Conservation (phyloP, 2,888 invertebrate species). For the Mythimna ferrago region DNA sequence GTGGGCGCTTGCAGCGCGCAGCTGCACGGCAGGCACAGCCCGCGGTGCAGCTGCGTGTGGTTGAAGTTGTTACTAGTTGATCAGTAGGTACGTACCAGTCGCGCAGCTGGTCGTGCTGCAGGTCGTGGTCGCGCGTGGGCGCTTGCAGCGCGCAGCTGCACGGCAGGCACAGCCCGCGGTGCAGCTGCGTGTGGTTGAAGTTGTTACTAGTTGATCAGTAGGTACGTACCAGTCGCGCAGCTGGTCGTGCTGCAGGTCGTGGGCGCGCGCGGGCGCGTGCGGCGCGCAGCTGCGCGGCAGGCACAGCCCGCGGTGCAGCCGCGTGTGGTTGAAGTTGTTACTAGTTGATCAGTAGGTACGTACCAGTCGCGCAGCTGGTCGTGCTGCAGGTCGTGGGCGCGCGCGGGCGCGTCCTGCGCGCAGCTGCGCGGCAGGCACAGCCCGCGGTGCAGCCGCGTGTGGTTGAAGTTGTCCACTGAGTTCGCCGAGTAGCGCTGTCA, state of each 20-base stretch:
- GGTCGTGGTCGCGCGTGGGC: constrained; percentile 19
- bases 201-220: too few species aligned
- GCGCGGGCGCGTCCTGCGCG: constrained; percentile 57
- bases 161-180: constrained; percentile 83
- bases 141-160: constrained; percentile 29
- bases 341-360: not conserved
- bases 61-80: constrained; percentile 76
- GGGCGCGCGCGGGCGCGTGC: too few species aligned
- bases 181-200: constrained; percentile 75
- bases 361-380: constrained; percentile 34
- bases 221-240: too few species aligned
- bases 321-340: constrained; percentile 85
- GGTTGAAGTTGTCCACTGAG: constrained; percentile 86
- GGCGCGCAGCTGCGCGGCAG: constrained; percentile 63
- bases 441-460: constrained; percentile 85
- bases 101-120: constrained; percentile 39
- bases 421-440: constrained; percentile 79
- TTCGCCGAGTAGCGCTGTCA: constrained; percentile 81
- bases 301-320: constrained; percentile 84
- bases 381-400: constrained; percentile 22
- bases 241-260: too few species aligned
- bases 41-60: constrained; percentile 86
- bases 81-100: too few species aligned
- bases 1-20: too few species aligned
- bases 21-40: constrained; percentile 77